Evolutionary conservation across 2,113 vertebrate species (phyloP).

Genomic region (Pimephales promelas): DNA sequence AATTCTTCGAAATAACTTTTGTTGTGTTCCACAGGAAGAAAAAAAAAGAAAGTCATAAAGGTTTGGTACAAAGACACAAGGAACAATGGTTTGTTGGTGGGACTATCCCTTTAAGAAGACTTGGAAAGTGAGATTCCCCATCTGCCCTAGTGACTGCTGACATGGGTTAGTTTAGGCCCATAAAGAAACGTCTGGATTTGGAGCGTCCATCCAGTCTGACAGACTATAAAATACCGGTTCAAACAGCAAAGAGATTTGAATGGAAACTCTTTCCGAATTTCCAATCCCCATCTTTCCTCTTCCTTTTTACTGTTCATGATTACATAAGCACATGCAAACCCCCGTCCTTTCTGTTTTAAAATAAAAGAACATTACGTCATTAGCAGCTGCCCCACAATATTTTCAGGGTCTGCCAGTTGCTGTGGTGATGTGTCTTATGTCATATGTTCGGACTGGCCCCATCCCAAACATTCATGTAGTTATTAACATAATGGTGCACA

Average conservation of each 20-base stretch:
- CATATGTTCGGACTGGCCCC: constrained; percentile 41
- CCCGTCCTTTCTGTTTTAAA: constrained; percentile 46
- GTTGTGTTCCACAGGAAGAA: not conserved
- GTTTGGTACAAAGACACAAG: not conserved
- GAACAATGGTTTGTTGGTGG: not conserved
- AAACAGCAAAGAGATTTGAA: constrained; percentile 41
- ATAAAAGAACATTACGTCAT: constrained; percentile 64
- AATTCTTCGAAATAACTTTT: not conserved
- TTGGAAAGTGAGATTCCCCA: not conserved
- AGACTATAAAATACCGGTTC: constrained; percentile 43
- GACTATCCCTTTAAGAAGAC: constrained; percentile 16
- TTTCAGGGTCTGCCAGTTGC: constrained; percentile 57
- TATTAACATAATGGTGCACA: constrained; percentile 26
- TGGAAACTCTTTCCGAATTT: constrained; percentile 50
- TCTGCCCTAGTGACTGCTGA: constrained; percentile 5
- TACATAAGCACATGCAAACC: constrained; percentile 73
- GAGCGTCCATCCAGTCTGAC: not conserved
- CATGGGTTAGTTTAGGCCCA: not conserved
- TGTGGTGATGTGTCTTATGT: constrained; percentile 57
- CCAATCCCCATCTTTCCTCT: constrained; percentile 17
- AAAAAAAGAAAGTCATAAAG: not conserved
- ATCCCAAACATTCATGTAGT: constrained; percentile 25
- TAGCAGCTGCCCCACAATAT: constrained; percentile 63
- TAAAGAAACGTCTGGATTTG: constrained; percentile 11
- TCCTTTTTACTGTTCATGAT: constrained; percentile 64